Evolutionary conservation across 2,113 vertebrate genomes (phyloP), one percentile per base, ranked within the genome.

Genomic region (Recurvirostra avosetta): DNA sequence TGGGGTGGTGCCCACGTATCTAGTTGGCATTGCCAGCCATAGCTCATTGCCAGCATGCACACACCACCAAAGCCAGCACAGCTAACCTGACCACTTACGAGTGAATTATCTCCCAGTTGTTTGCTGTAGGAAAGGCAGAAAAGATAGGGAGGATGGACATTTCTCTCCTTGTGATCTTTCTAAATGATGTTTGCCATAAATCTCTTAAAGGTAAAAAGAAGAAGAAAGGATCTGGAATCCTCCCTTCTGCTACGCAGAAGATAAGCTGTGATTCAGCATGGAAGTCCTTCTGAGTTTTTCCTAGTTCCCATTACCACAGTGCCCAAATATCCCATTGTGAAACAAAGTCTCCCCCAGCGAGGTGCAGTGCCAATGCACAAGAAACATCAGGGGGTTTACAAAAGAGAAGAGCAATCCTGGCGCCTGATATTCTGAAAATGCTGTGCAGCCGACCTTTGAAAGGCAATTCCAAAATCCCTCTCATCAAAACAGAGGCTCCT

Each of bases 271-370:
- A 90, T 86, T 92, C 66, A 92, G 72, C 65, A 56, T 45, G 52
- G 59, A 95, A 94, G 76, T 81, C 82, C 49, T 86, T 80, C 76
- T 13, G 79, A 84, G 32, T 53, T 75, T n/a, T 59, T 61, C 84
- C 76, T 62, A 22, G 74, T 87, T 95, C 77, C 40, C 89, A 70
- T 91, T 93, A 91, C 79, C 3, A 11, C 81, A 96, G 76, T 88
- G 92, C 70, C 94, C 83, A 97, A 95, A 95, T 92, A 92, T 88
- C 94, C 94, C 62, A 90, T 85, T 95, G 92, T 96, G 88, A 91
- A 95, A 75, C 70, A 47, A 79, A 90, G 86, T 86, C 90, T 91
- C 95, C 87, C 87, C 91, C 92, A 88, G 91, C 1, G 84, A 96
- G 92, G 91, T 94, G 95, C 70, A 58, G 91, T 89, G 91, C 86